Percentiles rank a stretch among this genome's conserved stretches.
These are phyloP conservation scores for Eupsilia transversa DNA, from an alignment of 2,888 invertebrate genomes.

Conservation along the genomic window DNA sequence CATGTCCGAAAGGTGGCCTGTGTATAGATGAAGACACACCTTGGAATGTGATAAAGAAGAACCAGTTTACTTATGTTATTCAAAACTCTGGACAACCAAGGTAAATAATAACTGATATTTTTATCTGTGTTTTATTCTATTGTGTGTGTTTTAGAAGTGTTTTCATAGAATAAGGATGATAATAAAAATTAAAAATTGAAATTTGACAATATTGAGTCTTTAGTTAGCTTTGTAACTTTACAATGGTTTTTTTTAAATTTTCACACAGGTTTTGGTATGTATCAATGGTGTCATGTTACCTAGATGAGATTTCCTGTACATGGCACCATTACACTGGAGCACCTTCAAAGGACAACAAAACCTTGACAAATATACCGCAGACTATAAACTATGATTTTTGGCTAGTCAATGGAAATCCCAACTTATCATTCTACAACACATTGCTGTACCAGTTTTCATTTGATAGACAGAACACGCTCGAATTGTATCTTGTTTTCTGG, in stretches of 20 bases:
- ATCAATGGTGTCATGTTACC: slow-evolving; percentile 97
- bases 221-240: background rate
- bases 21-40: slow-evolving; percentile 97
- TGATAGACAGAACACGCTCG: slow-evolving; percentile 97
- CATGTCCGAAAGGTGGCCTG: slow-evolving; percentile 93
- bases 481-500: slow-evolving; percentile 97
- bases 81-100: slow-evolving; percentile 97
- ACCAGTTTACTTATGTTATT: slow-evolving; percentile 98
- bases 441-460: slow-evolving; percentile 99
- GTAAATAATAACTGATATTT: slow-evolving; percentile 84
- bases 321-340: slow-evolving; percentile 94
- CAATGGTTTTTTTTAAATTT: background rate
- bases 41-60: slow-evolving; percentile 95
- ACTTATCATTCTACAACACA: slow-evolving; percentile 95
- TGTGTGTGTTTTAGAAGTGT: background rate
- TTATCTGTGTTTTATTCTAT: background rate
- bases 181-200: background rate
- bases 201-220: background rate
- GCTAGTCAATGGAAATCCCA: slow-evolving; percentile 99
- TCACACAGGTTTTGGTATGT: slow-evolving; percentile 98
- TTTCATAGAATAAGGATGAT: too few species aligned
- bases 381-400: slow-evolving; percentile 95
- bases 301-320: slow-evolving; percentile 94
- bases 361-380: slow-evolving; percentile 81
- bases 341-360: slow-evolving; percentile 80